phyloP scores from a whole-genome alignment of 1,140 invertebrate species.

The Aphis gossypii region DNA sequence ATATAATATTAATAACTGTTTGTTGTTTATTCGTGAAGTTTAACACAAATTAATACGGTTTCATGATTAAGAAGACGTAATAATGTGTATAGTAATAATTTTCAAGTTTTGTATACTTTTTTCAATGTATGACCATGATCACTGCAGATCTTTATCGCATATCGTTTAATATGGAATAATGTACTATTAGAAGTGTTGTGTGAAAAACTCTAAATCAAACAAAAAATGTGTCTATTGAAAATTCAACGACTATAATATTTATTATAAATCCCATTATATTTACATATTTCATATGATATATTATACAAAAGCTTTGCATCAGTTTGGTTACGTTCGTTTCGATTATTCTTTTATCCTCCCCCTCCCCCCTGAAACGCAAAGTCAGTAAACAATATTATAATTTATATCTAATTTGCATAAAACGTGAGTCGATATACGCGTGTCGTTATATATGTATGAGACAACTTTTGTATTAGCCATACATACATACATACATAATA shows the following conservation, averaged over 20 bases:
- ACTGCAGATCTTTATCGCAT: no score
- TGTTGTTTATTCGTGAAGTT: no score
- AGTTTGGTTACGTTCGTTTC: not conserved
- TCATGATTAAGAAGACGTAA: no score
- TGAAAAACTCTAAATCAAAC: not conserved
- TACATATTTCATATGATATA: not conserved
- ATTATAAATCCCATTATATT: not conserved
- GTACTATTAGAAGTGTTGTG: not conserved
- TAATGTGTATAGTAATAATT: no score
- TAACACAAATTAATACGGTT: no score
- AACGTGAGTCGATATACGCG: not conserved
- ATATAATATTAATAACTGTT: no score
- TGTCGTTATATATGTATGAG: constrained; percentile 31
- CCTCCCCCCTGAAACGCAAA: not conserved
- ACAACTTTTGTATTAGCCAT: constrained; percentile 37
- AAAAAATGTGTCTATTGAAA: not conserved
- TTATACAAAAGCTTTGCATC: not conserved
- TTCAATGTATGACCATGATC: no score
- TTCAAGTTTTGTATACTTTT: no score
- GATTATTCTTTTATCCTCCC: not conserved
- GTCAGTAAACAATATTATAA: constrained; percentile 38
- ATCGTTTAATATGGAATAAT: not conserved
- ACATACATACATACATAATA: not conserved
- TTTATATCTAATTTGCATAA: constrained; percentile 21
- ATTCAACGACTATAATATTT: not conserved